Evolutionary conservation across 2,113 vertebrate species (phyloP).

Genomic region (Eurystomus gularis): DNA sequence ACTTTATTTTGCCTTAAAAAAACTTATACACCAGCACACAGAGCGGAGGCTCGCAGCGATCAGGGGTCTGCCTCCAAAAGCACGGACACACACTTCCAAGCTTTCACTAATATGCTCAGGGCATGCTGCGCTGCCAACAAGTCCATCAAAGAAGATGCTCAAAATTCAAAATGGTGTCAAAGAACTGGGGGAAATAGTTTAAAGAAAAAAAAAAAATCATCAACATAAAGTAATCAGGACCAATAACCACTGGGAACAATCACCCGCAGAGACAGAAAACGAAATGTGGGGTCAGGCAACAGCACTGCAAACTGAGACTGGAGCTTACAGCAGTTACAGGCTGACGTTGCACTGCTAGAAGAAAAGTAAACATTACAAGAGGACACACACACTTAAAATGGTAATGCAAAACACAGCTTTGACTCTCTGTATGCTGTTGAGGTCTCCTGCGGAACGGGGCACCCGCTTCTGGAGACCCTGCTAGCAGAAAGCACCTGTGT

Average conservation of each 20-base stretch:
- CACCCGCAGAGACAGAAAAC: neutral
- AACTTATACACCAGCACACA: neutral
- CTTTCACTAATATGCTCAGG: neutral
- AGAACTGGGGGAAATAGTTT: neutral
- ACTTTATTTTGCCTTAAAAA: neutral
- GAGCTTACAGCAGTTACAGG: neutral
- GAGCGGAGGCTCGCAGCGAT: neutral
- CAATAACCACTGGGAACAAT: neutral
- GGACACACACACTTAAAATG: accelerated
- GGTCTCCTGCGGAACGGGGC: neutral
- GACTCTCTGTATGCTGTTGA: neutral
- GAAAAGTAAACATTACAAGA: neutral
- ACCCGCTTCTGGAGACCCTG: neutral
- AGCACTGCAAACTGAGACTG: neutral
- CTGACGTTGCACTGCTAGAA: neutral
- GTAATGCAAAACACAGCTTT: neutral
- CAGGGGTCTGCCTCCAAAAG: neutral
- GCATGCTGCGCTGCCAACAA: neutral
- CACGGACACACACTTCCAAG: accelerated
- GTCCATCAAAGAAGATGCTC: neutral
- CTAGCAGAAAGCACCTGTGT: neutral
- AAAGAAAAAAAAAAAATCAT: neutral
- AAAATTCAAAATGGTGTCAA: neutral
- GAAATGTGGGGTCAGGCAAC: neutral
- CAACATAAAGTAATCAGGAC: neutral